A percentile compares a stretch with the other conserved stretches of the same genome.
Conservation (phyloP, 2,113 vertebrate genomes). For the Mugil cephalus region DNA sequence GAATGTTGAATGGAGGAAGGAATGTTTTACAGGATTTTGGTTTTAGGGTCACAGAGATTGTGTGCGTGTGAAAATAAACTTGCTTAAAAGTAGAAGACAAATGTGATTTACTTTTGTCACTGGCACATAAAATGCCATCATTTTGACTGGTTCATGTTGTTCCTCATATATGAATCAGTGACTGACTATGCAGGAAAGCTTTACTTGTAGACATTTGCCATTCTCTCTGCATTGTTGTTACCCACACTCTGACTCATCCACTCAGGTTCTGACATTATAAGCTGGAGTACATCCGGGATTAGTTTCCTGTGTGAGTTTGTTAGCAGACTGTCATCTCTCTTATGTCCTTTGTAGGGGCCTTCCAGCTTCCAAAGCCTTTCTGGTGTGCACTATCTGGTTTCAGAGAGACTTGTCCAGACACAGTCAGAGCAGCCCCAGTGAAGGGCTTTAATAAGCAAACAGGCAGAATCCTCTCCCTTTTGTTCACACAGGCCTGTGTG, state of each 20-base stretch:
- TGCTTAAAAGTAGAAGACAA: too few species aligned
- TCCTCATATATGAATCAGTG: too few species aligned
- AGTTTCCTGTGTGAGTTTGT: not conserved
- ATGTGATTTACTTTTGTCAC: not conserved
- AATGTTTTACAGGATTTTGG: slow-evolving; percentile 8
- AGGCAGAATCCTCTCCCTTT: not conserved
- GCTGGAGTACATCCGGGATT: not conserved
- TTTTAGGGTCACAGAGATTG: not conserved
- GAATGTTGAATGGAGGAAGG: slow-evolving; percentile 2
- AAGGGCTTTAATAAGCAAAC: slow-evolving; percentile 31
- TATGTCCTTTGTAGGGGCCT: too few species aligned
- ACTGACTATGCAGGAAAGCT: too few species aligned
- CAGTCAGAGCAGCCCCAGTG: slow-evolving; percentile 8
- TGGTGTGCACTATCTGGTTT: slow-evolving; percentile 18
- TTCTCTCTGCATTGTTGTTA: too few species aligned
- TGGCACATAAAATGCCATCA: too few species aligned
- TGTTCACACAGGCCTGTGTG: slow-evolving; percentile 10
- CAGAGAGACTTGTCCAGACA: slow-evolving; percentile 31
- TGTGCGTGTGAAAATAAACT: not conserved
- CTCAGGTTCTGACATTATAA: not conserved
- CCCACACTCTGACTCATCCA: not conserved
- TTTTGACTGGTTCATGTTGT: too few species aligned
- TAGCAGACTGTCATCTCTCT: too few species aligned
- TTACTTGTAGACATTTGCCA: too few species aligned
- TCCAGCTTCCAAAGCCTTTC: too few species aligned